phyloP scores from a whole-genome alignment of 2,113 vertebrate genomes.

The Synchiropus splendidus region DNA sequence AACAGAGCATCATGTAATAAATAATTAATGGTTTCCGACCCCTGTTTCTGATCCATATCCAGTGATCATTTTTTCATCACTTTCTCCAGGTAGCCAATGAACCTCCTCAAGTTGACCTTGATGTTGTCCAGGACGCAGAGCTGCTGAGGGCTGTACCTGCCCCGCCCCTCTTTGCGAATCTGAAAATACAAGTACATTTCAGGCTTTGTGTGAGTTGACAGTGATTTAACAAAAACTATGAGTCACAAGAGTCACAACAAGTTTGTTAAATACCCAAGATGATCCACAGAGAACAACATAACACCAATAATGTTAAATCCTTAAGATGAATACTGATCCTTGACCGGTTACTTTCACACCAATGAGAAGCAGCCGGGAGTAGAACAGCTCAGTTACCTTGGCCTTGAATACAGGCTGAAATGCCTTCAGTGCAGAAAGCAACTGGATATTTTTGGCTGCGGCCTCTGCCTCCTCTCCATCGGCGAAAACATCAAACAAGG shows the following conservation, averaged over 20 bases:
- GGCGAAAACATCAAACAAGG: conserved; percentile 91
- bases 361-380: background rate
- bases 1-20: background rate
- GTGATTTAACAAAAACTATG: too few species aligned
- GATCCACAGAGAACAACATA: too few species aligned
- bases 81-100: conserved; percentile 85
- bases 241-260: too few species aligned
- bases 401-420: conserved; percentile 86
- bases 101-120: conserved; percentile 88
- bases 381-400: conserved; percentile 67
- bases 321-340: too few species aligned
- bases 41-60: background rate
- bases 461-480: conserved; percentile 85
- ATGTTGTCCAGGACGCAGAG: conserved; percentile 92
- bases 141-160: conserved; percentile 78
- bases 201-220: too few species aligned
- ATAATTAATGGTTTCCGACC: background rate
- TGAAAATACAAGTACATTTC: conserved; percentile 2
- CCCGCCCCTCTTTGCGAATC: conserved; percentile 79
- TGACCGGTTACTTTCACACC: background rate
- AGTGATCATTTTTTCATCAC: conserved; percentile 62
- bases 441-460: conserved; percentile 74
- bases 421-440: conserved; percentile 76
- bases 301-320: too few species aligned
- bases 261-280: too few species aligned